These are phyloP conservation scores for Furcula furcula DNA, from an alignment of 2,888 invertebrate species.

Conservation along the genomic window DNA sequence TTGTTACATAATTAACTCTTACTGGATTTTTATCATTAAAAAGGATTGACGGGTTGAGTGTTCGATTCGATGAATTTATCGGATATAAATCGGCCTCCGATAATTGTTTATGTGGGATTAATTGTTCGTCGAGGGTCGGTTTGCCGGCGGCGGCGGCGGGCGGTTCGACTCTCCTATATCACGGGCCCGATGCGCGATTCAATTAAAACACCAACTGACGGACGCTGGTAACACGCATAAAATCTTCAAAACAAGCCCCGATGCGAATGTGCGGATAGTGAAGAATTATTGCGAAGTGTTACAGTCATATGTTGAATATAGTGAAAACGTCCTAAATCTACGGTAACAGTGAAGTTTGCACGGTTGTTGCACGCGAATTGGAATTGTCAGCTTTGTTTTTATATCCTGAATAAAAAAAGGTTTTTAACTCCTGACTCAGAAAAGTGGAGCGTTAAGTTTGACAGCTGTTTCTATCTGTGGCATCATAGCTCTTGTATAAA, in stretches of 20 bases:
- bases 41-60: slow-evolving; percentile 39
- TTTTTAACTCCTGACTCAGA: no score
- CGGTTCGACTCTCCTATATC: slow-evolving; percentile 56
- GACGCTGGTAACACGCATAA: slow-evolving; percentile 31
- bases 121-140: slow-evolving; percentile 51
- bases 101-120: slow-evolving; percentile 70
- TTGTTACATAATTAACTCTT: slow-evolving; percentile 52
- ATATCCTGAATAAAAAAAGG: no score
- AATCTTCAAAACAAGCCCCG: slow-evolving; percentile 21
- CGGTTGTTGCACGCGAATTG: no score
- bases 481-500: no score
- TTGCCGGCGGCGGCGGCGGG: slow-evolving; percentile 40
- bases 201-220: slow-evolving; percentile 66
- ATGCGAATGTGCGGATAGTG: no score
- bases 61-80: slow-evolving; percentile 57
- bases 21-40: slow-evolving; percentile 48
- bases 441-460: no score
- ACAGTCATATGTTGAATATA: no score
- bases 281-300: no score
- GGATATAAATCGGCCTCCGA: slow-evolving; percentile 58
- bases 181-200: slow-evolving; percentile 61
- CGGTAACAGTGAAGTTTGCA: slow-evolving; percentile 12
- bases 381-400: no score
- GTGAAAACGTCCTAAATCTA: no score
- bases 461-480: no score